These are phyloP conservation scores for Geodia barretti DNA, from an alignment of 37 sponge, comb jelly and placozoan genomes.

Conservation along the genomic window DNA sequence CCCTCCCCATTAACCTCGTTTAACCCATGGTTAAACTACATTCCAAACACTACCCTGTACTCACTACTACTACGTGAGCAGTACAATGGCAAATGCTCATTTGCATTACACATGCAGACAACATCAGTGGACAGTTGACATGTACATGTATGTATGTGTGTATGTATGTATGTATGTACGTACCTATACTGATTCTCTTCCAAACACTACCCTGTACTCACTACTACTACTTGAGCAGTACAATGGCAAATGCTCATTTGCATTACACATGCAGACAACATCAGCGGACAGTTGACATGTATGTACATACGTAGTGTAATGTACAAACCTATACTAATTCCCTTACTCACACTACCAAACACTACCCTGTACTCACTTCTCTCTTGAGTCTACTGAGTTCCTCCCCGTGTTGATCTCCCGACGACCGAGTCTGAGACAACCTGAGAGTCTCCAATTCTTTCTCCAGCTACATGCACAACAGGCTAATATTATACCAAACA, in stretches of 20 bases:
- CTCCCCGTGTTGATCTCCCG: no score
- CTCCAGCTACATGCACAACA: neutral
- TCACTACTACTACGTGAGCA: no score
- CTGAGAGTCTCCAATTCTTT: neutral
- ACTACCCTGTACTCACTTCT: no score
- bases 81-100: no score
- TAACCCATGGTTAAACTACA: no score
- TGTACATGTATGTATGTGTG: neutral
- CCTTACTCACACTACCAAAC: no score
- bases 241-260: neutral
- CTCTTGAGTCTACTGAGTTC: neutral
- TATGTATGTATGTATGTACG: neutral
- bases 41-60: no score
- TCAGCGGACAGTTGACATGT: neutral
- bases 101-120: neutral
- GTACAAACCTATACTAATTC: no score
- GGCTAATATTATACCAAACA: no score
- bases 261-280: neutral
- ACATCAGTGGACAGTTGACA: neutral
- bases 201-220: neutral
- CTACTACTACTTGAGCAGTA: neutral
- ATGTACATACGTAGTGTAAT: no score
- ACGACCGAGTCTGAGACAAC: neutral
- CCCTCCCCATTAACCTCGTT: no score
- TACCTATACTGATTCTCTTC: neutral